A percentile compares a stretch with the other conserved stretches of the same genome.
These are phyloP conservation scores for Atractosteus spatula DNA, from an alignment of 2,113 vertebrate genomes.

Conservation along the genomic window DNA sequence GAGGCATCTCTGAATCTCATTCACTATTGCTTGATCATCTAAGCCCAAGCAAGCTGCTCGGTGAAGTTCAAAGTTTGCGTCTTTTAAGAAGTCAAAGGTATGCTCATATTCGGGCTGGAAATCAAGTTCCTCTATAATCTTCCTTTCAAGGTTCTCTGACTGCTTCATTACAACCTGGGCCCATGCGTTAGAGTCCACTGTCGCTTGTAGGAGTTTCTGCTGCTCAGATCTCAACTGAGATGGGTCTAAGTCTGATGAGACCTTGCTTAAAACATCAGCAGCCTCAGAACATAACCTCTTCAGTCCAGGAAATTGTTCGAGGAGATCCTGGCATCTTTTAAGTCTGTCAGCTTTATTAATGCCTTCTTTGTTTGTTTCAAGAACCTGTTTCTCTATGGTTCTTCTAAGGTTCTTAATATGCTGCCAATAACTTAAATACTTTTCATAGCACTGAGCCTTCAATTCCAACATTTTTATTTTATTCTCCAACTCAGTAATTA, in stretches of 20 bases:
- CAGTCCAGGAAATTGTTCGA: constrained; percentile 62
- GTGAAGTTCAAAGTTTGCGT: constrained; percentile 59
- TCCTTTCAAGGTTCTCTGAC: constrained; percentile 53
- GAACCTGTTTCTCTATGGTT: constrained; percentile 58
- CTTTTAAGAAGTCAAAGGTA: constrained; percentile 52
- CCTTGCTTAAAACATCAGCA: constrained; percentile 57
- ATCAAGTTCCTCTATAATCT: constrained; percentile 49
- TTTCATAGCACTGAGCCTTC: constrained; percentile 52
- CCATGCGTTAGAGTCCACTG: constrained; percentile 52
- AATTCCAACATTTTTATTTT: constrained; percentile 54
- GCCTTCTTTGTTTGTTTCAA: constrained; percentile 44
- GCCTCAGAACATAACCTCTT: constrained; percentile 57
- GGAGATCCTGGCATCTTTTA: constrained; percentile 60
- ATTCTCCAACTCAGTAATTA: constrained; percentile 57
- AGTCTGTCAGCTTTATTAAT: constrained; percentile 46
- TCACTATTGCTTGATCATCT: constrained; percentile 48
- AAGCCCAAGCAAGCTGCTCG: constrained; percentile 53
- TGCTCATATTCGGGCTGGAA: constrained; percentile 54
- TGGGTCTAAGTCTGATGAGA: constrained; percentile 55
- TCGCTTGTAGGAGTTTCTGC: constrained; percentile 55
- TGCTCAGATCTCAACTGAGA: constrained; percentile 65
- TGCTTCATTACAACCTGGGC: constrained; percentile 54
- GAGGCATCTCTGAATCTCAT: constrained; percentile 61
- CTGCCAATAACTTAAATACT: constrained; percentile 62
- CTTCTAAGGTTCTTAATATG: constrained; percentile 60